These are phyloP conservation scores for Euplexia lucipara DNA, from an alignment of 2,888 invertebrate genomes.

Conservation along the genomic window DNA sequence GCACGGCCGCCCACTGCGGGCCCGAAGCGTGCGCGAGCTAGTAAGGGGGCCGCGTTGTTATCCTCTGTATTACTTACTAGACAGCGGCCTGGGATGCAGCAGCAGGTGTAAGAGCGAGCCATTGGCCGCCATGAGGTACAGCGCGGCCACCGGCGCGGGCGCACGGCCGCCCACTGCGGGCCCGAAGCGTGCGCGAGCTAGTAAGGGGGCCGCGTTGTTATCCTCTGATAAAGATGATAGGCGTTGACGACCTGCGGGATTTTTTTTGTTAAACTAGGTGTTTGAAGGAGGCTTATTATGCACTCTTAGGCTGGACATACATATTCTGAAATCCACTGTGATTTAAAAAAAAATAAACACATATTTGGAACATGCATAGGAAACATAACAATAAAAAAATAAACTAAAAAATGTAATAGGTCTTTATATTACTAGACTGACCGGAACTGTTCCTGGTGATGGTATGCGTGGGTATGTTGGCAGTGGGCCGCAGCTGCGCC, in stretches of 20 bases:
- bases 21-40: too few relatives aligned
- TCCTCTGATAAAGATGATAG: constrained; percentile 94
- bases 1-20: too few relatives aligned
- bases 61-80: constrained; percentile 69
- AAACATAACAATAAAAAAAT: too few relatives aligned
- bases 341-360: too few relatives aligned
- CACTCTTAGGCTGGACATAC: too few relatives aligned
- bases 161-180: constrained; percentile 82
- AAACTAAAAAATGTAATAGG: too few relatives aligned
- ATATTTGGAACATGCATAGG: too few relatives aligned
- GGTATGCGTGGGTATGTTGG: constrained; percentile 87
- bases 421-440: constrained; percentile 61
- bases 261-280: background rate
- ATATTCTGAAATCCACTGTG: too few relatives aligned
- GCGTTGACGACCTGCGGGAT: constrained; percentile 91
- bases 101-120: constrained; percentile 97
- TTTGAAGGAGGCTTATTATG: background rate
- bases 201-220: constrained; percentile 92
- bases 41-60: too few relatives aligned
- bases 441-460: constrained; percentile 89
- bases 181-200: constrained; percentile 93
- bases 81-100: constrained; percentile 93
- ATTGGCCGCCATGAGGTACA: constrained; percentile 97
- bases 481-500: constrained; percentile 95
- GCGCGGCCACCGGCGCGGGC: constrained; percentile 92